These are phyloP conservation scores for Thereva nobilitata DNA, from an alignment of 2,888 invertebrate genomes.

Conservation along the genomic window DNA sequence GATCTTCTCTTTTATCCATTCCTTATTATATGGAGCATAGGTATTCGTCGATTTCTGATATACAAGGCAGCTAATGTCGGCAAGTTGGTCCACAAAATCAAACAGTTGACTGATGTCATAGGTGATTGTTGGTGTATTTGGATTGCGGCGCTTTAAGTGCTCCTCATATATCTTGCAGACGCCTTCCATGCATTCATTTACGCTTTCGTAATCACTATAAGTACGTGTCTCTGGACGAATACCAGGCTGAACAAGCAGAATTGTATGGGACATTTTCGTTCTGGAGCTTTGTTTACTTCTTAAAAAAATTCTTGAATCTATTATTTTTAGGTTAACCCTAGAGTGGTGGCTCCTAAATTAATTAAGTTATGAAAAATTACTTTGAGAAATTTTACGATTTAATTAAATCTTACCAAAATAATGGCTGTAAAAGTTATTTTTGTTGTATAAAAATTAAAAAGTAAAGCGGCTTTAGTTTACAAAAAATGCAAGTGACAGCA, in stretches of 20 bases:
- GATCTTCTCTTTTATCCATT: constrained; percentile 99
- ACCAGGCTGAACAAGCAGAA: constrained; percentile 93
- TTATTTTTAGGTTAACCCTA: too few species aligned
- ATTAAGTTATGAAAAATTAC: not conserved
- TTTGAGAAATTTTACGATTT: too few species aligned
- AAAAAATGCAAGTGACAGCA: too few species aligned
- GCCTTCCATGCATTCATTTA: constrained; percentile 98
- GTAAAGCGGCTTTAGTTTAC: too few species aligned
- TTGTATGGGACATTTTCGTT: constrained; percentile 84
- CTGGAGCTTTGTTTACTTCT: constrained; percentile 20
- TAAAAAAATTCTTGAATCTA: not conserved
- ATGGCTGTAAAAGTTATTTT: too few species aligned
- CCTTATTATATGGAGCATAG: constrained; percentile 98
- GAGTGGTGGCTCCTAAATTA: not conserved
- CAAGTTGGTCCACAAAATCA: constrained; percentile 95
- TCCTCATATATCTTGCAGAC: constrained; percentile 99
- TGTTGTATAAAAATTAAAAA: too few species aligned
- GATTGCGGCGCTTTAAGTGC: constrained; percentile 92
- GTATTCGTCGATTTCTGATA: constrained; percentile 94
- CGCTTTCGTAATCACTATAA: constrained; percentile 97
- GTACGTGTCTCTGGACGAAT: constrained; percentile 93
- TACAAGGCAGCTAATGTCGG: constrained; percentile 94
- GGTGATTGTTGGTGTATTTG: constrained; percentile 94
- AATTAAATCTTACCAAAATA: too few species aligned
- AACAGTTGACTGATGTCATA: constrained; percentile 98